Conservation (phyloP, 1,140 invertebrate genomes). For the Drosophila athabasca region DNA sequence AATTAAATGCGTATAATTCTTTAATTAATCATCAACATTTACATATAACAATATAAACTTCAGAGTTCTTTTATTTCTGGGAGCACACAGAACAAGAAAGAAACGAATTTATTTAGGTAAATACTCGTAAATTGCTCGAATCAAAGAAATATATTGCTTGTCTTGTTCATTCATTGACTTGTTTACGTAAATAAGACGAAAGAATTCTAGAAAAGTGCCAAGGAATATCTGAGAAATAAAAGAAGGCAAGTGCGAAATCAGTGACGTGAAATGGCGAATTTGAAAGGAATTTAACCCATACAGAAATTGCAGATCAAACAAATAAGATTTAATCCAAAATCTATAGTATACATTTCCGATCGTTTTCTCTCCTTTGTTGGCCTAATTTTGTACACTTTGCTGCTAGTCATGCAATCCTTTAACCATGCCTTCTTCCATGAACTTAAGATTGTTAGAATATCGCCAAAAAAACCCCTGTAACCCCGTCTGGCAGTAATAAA, state of each 20-base stretch:
- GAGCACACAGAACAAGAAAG: no score
- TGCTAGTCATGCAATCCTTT: no score
- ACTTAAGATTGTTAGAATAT: background rate
- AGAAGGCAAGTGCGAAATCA: background rate
- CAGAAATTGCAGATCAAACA: background rate
- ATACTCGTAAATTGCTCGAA: background rate
- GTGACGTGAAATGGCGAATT: background rate
- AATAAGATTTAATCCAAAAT: no score
- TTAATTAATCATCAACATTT: background rate
- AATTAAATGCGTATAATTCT: background rate
- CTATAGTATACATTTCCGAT: no score
- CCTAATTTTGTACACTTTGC: no score
- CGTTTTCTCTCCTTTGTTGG: no score
- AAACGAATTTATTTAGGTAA: background rate
- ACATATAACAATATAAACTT: background rate
- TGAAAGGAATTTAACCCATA: no score
- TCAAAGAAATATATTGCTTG: background rate
- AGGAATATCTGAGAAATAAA: slow-evolving; percentile 1
- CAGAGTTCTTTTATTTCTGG: no score
- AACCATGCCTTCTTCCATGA: no score
- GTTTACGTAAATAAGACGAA: slow-evolving; percentile 27
- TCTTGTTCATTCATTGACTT: background rate
- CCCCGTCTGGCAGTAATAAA: background rate
- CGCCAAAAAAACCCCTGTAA: no score
- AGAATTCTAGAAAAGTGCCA: background rate